These are phyloP conservation scores for Latrodectus hesperus DNA, from an alignment of 2,888 invertebrate species.

Conservation along the genomic window DNA sequence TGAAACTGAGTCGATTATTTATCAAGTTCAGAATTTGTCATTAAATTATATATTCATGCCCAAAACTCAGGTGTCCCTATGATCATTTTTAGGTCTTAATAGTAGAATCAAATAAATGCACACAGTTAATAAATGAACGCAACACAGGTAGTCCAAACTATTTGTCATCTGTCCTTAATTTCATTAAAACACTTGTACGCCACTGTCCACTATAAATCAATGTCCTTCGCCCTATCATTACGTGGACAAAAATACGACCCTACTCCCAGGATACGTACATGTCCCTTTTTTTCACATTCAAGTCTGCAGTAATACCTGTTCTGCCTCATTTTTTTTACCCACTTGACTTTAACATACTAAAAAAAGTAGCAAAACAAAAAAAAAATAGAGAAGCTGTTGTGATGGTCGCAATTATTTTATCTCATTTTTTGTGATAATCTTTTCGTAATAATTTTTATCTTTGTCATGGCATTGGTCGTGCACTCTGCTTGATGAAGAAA, in stretches of 20 bases:
- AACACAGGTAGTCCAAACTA: neutral
- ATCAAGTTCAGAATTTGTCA: too few species aligned
- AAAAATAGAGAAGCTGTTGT: slow-evolving; percentile 9
- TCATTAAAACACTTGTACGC: slow-evolving; percentile 54
- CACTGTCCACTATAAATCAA: slow-evolving; percentile 39
- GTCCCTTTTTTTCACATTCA: slow-evolving; percentile 19
- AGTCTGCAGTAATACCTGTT: neutral
- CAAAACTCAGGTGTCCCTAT: too few species aligned
- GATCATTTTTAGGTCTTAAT: too few species aligned
- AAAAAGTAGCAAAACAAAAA: slow-evolving; percentile 16
- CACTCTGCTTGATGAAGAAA: slow-evolving; percentile 44
- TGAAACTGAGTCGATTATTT: too few species aligned
- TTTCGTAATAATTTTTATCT: neutral
- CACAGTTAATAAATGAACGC: too few species aligned
- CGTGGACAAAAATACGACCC: slow-evolving; percentile 19
- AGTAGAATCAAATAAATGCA: too few species aligned
- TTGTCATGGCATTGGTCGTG: neutral
- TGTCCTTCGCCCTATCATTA: slow-evolving; percentile 49
- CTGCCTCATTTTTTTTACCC: slow-evolving; percentile 16
- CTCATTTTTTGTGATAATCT: neutral
- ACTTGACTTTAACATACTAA: neutral
- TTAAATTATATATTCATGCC: too few species aligned
- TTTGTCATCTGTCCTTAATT: slow-evolving; percentile 48
- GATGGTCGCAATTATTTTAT: slow-evolving; percentile 12
- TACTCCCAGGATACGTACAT: slow-evolving; percentile 25